Conservation (phyloP, 2,888 invertebrate species). For the Caenorhabditis plicata region DNA sequence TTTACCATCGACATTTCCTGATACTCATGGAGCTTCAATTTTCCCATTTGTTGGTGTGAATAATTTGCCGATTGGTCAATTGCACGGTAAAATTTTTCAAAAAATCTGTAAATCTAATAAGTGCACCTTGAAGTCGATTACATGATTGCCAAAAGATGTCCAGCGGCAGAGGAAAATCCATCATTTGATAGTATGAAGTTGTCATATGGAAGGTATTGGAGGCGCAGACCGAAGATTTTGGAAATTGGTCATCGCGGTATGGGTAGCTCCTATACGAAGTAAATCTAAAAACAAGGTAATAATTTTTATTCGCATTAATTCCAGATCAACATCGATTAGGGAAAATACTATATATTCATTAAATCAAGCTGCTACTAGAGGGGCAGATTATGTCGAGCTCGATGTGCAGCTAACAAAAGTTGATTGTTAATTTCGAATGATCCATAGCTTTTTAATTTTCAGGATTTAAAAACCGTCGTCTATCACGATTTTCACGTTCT, state of each 20-base stretch:
- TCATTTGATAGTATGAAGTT: conserved; percentile 24
- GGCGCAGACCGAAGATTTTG: conserved; percentile 67
- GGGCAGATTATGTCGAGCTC: conserved; percentile 96
- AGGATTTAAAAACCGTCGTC: conserved; percentile 77
- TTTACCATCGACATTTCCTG: conserved; percentile 41
- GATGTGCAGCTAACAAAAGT: conserved; percentile 92
- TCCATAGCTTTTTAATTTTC: neutral
- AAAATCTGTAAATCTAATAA: neutral
- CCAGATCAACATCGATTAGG: conserved; percentile 71
- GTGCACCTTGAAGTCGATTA: conserved; percentile 35
- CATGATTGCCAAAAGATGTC: conserved; percentile 37
- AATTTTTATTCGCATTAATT: too few relatives aligned
- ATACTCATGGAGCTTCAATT: conserved; percentile 43
- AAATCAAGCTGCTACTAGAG: conserved; percentile 85
- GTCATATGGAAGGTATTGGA: conserved; percentile 44
- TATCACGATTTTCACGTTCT: conserved; percentile 96
- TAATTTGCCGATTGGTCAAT: conserved; percentile 43
- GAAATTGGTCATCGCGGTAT: conserved; percentile 96
- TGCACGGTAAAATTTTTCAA: conserved; percentile 26
- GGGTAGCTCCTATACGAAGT: conserved; percentile 77
- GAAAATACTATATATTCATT: conserved; percentile 95
- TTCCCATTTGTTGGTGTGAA: conserved; percentile 38
- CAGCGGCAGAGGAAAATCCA: conserved; percentile 10
- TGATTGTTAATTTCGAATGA: neutral
- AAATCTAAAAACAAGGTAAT: neutral